Evolutionary conservation across 2,113 vertebrate genomes (phyloP).

Genomic region (Lasiurus cinereus): DNA sequence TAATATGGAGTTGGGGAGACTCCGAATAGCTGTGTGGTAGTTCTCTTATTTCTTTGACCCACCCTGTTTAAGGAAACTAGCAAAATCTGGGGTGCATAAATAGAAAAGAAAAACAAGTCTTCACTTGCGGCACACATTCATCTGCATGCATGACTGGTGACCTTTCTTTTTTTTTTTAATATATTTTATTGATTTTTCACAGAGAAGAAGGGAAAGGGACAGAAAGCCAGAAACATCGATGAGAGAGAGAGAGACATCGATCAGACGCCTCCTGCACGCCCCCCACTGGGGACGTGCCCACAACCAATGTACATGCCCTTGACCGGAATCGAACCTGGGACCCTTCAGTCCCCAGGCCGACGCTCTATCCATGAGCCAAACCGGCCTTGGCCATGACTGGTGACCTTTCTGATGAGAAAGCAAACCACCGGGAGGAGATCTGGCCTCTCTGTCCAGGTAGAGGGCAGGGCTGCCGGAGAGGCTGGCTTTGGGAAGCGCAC

Average conservation of each 20-base stretch:
- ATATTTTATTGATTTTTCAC: no score
- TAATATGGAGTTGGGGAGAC: not conserved
- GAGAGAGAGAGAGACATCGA: no score
- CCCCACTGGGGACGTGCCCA: no score
- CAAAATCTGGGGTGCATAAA: not conserved
- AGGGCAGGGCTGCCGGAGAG: not conserved
- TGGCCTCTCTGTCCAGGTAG: not conserved
- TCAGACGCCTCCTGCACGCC: no score
- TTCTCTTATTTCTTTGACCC: not conserved
- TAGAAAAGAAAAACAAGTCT: not conserved
- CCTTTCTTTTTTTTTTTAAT: no score
- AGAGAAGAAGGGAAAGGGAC: no score
- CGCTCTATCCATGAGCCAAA: no score
- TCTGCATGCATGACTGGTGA: not conserved
- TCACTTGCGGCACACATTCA: not conserved
- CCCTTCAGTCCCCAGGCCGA: no score
- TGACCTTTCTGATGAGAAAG: not conserved
- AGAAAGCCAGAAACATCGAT: no score
- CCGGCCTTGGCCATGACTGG: no score
- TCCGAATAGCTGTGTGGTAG: not conserved
- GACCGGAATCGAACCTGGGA: no score
- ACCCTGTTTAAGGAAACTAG: not conserved
- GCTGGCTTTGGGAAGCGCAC: not conserved
- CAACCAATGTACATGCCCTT: no score
- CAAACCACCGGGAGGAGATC: not conserved